These are phyloP conservation scores for Anoplius nigerrimus DNA, from an alignment of 2,888 invertebrate species.

Conservation along the genomic window DNA sequence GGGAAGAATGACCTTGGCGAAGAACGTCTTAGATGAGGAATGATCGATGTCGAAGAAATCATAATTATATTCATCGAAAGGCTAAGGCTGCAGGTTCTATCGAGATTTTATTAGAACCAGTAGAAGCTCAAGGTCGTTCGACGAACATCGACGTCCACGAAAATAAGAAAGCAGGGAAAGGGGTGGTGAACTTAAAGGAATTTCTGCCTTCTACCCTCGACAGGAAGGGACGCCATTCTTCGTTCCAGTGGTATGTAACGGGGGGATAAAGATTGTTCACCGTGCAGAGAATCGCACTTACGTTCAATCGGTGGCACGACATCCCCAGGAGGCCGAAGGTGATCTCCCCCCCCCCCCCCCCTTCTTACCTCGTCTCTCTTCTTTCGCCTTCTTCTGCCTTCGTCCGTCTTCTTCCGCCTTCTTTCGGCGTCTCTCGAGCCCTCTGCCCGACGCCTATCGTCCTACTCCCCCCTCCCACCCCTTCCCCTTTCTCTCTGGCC, in stretches of 20 bases:
- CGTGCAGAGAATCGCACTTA: constrained; percentile 9
- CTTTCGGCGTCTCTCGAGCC: background rate
- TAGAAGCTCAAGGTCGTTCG: too few relatives aligned
- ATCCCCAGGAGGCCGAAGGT: constrained; percentile 25
- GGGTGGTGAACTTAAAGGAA: background rate
- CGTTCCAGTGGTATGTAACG: constrained; percentile 23
- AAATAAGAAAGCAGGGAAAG: background rate
- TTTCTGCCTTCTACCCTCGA: background rate
- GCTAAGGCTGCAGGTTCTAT: too few relatives aligned
- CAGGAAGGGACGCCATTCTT: constrained; percentile 17
- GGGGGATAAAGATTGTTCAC: constrained; percentile 21
- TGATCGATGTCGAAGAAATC: too few relatives aligned
- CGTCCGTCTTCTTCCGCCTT: constrained; percentile 4
- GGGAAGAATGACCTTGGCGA: too few relatives aligned
- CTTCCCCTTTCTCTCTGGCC: constrained; percentile 6
- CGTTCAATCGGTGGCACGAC: constrained; percentile 14
- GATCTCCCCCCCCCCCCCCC: constrained; percentile 12
- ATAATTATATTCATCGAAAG: too few relatives aligned
- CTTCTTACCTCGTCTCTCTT: constrained; percentile 5
- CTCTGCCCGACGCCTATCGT: background rate
- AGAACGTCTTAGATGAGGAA: too few relatives aligned
- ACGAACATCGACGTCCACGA: background rate
- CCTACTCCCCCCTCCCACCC: background rate
- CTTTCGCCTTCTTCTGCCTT: background rate
- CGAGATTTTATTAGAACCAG: too few relatives aligned